Evolutionary conservation across 2,888 invertebrate species (phyloP).

Genomic region (Branchinecta sandiegonensis): DNA sequence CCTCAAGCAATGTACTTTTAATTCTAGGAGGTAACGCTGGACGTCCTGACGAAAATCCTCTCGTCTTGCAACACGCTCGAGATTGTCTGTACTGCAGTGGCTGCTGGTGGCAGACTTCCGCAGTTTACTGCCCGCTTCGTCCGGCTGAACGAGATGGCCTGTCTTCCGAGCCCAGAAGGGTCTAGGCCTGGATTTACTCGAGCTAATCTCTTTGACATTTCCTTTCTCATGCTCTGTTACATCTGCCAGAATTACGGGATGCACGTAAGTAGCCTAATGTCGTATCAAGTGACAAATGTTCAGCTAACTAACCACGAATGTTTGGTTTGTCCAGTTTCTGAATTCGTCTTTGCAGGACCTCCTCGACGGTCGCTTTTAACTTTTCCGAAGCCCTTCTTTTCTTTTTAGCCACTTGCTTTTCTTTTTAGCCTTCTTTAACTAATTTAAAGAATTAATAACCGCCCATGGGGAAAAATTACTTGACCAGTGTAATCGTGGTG

Average conservation of each 20-base stretch:
- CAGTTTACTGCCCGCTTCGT: conserved; percentile 5
- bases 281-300: not conserved
- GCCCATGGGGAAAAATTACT: no score
- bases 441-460: no score
- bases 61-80: not conserved
- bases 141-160: not conserved
- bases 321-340: no score
- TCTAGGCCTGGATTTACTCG: conserved; percentile 10
- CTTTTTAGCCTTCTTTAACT: no score
- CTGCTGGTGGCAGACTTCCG: conserved; percentile 10
- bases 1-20: not conserved
- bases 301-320: no score
- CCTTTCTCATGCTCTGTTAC: conserved; percentile 8
- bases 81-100: conserved; percentile 11
- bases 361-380: no score
- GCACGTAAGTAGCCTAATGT: not conserved
- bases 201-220: conserved; percentile 8
- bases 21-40: not conserved
- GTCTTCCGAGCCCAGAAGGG: conserved; percentile 2
- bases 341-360: no score
- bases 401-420: no score
- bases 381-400: no score
- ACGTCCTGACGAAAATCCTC: conserved; percentile 2
- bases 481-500: no score
- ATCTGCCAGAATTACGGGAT: conserved; percentile 6